Conservation (phyloP, 2,888 invertebrate genomes). For the Acrocyrtus sp. region DNA sequence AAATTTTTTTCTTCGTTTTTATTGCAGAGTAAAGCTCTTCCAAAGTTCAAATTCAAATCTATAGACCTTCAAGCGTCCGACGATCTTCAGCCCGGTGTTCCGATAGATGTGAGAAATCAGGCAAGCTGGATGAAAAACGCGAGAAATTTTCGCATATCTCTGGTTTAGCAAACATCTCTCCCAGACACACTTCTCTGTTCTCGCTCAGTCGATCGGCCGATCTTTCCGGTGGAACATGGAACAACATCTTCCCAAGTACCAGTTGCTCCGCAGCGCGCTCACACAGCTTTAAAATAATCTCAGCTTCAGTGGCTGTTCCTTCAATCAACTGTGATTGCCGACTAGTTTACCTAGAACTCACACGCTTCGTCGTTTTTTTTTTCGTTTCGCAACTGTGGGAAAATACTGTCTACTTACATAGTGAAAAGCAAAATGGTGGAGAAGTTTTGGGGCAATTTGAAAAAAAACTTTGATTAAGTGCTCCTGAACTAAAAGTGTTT, state of each 20-base stretch:
- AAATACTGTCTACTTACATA: not conserved
- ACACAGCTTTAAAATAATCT: not conserved
- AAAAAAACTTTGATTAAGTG: no score
- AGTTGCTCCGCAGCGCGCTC: not conserved
- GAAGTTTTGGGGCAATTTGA: conserved; percentile 22
- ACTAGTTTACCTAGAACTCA: not conserved
- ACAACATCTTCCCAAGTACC: no score
- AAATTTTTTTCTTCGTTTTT: no score
- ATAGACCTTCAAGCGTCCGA: no score
- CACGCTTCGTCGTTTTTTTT: not conserved
- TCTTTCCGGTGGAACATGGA: conserved; percentile 20
- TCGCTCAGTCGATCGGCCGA: conserved; percentile 23
- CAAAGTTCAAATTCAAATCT: no score
- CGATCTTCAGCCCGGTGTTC: no score
- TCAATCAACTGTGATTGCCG: not conserved
- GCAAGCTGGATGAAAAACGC: no score
- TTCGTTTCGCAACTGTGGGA: not conserved
- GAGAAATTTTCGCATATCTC: conserved; percentile 24
- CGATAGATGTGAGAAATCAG: no score
- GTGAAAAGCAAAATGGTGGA: not conserved
- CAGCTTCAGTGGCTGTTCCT: not conserved
- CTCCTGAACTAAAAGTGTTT: not conserved
- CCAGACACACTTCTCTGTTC: conserved; percentile 5
- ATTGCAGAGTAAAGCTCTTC: no score
- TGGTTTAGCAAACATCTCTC: conserved; percentile 16